Base-by-base conservation (phyloP, 30 jellyfish, hydroid and myxozoan species). In the Chrysaora quinquecirrha region DNA sequence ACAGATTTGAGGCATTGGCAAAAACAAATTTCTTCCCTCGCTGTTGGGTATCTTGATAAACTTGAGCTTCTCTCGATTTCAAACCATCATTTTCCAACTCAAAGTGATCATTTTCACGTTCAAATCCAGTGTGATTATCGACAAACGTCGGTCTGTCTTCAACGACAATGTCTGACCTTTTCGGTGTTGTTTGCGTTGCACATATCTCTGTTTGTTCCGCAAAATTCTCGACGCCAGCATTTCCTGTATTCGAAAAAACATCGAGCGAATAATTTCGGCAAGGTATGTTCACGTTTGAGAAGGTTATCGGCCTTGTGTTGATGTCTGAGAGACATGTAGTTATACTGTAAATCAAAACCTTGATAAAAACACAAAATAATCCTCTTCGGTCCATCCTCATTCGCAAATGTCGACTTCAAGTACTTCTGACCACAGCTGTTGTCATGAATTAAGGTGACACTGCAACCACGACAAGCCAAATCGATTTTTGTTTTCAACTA, bases 361-460 rank as follows among this genome's bases (percentile, higher is more conserved):
- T 76, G 14, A 46, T 19, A 82, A 75, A 82, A 50, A 82, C 73
- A 82, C 34, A n/a, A 54, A 30, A 79, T 69, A 69, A 82, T 82
- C 92, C 80, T 61, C 30, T 52, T 25, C 83, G 76, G 64, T 82
- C 92, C 92, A 82, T 82, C 92, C 92, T 82, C 85, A 82, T 82
- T 82, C 75, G 61, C 82, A 46, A 67, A 24, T 82, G 58, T 50
- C 92, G 85, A 82, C 63, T 82, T 82, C 92, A 71, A 82, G 92
- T 82, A 82, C 85, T 34, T 60, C 35, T 82, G 34, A 82, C 92
- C 92, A 82, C 92, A 82, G 63, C 30, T 69, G 92, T 75, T 69
- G 54, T 73, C 75, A 46, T 47, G 66, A 29, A 67, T 35, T 27
- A 49, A 52, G 54, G 68, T 52, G 68, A 52, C 68, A 20, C 68